Conservation (phyloP, 2,797 vertebrate species). For the Anisognathus igniventris region DNA sequence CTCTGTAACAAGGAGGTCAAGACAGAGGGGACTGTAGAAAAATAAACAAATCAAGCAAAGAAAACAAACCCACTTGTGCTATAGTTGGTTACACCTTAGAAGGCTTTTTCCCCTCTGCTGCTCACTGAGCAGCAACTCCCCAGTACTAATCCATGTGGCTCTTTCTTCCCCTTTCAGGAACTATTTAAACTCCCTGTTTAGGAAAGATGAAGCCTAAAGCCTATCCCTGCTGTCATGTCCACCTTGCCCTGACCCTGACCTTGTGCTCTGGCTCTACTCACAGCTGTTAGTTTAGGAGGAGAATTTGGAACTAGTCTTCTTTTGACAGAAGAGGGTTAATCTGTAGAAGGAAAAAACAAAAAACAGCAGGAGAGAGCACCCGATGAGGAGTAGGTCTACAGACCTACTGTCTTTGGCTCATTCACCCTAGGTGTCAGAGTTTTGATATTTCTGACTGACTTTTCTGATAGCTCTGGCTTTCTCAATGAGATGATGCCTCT, state of each 20-base stretch:
- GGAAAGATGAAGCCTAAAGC: background rate
- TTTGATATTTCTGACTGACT: background rate
- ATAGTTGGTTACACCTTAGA: background rate
- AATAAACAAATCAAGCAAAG: constrained; percentile 43
- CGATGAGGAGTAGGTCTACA: accelerated
- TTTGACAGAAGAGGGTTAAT: background rate
- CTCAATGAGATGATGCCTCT: background rate
- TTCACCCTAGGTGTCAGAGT: background rate
- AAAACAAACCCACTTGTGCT: constrained; percentile 11
- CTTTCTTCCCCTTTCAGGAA: background rate
- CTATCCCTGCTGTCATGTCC: background rate
- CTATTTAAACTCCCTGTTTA: background rate
- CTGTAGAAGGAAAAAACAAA: background rate
- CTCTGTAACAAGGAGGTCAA: background rate
- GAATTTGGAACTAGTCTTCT: background rate
- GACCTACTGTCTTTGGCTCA: background rate
- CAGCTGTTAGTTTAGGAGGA: background rate
- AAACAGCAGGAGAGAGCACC: accelerated
- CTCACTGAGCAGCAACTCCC: background rate
- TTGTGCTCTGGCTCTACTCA: background rate
- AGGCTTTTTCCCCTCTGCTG: background rate
- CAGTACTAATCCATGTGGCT: background rate
- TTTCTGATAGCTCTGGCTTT: background rate
- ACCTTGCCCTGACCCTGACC: background rate
- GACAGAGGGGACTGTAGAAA: background rate